Evolutionary conservation across 2,113 vertebrate species (phyloP), one percentile per base, ranked within the genome.

Genomic region (Paradisaea rubra): DNA sequence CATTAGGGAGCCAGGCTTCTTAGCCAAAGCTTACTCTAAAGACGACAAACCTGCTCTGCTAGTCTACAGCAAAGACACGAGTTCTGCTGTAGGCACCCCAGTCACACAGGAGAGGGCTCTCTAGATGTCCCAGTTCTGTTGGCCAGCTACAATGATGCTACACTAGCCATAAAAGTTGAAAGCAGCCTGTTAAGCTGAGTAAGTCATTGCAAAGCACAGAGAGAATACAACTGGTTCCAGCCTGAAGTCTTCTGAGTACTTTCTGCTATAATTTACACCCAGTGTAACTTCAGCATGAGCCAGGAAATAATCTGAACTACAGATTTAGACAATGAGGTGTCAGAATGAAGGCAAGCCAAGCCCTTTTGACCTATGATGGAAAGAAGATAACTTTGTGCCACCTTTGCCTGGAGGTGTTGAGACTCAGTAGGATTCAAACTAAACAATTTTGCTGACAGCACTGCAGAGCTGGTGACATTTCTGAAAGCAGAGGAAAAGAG

Each of bases 1-100:
- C 76, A 25, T 52, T 63, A 88, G 70, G 86, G 88, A 97, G 95
- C 88, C 94, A 95, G 94, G 79, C 84, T 89, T 79, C 94, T 95
- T 52, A 47, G 80, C 63, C 71, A 91, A 65, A 86, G 52, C 72
- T 93, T 82, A 45, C 44, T 39, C 47, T 72, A 39, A 86, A 94
- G 90, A 89, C 37, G 91, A 88, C 76, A 86, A 95, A 86, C 17
- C 18, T 31, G 1, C 35, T 66, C 81, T 68, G 44, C 56, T 71
- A 39, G 86, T 13, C 44, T 57, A 18, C 59, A 93, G 78, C 41
- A 91, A 68, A 88, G 71, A 73, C 41, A 82, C 56, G 17, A 31
- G n/a, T 41, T 21, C 42, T 83, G 56, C 35, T 85, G 10, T 7
- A 86, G 52, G 24, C 50, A 71, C 10, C 47, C 20, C 54, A 63